Percentiles rank a stretch among this genome's conserved stretches.
phyloP scores from a whole-genome alignment of 2,797 vertebrate genomes.

The Alfaro cultratus region DNA sequence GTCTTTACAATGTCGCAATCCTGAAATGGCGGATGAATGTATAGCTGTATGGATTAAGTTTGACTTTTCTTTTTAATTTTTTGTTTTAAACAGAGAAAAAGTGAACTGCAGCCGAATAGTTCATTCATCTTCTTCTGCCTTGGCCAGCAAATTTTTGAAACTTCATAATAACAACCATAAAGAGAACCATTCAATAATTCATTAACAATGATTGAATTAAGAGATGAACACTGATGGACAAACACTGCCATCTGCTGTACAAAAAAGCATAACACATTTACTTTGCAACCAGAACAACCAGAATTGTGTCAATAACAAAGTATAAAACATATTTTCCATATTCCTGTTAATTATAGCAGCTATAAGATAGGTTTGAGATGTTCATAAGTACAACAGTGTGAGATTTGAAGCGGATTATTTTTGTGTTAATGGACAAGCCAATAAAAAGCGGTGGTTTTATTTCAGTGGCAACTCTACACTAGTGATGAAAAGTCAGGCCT shows the following conservation, averaged over 20 bases:
- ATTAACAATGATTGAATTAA: too few relatives aligned
- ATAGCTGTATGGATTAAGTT: not conserved
- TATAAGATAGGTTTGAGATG: not conserved
- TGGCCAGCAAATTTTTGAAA: conserved; percentile 16
- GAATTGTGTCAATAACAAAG: not conserved
- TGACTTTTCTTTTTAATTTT: not conserved
- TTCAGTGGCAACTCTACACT: not conserved
- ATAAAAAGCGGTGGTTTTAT: not conserved
- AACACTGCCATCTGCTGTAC: conserved; percentile 65
- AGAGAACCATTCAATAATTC: not conserved
- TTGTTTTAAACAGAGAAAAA: not conserved
- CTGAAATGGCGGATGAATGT: not conserved
- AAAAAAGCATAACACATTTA: not conserved
- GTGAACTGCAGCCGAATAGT: not conserved
- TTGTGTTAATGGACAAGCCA: not conserved
- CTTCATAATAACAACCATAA: not conserved
- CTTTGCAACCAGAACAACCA: not conserved
- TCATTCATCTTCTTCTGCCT: not conserved
- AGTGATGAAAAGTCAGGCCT: not conserved
- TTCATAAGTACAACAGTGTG: not conserved
- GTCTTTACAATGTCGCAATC: not conserved
- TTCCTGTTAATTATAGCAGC: too few relatives aligned
- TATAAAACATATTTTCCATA: not conserved
- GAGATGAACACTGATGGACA: conserved; percentile 5
- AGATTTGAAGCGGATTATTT: not conserved